Evolutionary conservation across 2,888 invertebrate species (phyloP).

Genomic region (Ischnura elegans): DNA sequence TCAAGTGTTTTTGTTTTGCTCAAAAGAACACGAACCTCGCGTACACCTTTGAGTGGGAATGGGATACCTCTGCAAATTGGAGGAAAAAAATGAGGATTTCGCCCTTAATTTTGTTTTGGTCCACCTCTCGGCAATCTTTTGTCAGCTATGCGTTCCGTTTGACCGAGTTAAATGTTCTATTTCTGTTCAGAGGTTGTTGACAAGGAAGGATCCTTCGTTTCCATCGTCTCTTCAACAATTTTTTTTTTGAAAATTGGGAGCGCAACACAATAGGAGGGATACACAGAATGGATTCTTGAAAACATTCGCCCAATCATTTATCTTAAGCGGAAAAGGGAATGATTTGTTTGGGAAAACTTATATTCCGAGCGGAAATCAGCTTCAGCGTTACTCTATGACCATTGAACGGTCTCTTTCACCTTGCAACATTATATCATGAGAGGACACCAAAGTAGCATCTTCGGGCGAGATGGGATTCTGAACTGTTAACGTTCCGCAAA

Average conservation of each 20-base stretch:
- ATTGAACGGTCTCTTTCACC: too few species aligned
- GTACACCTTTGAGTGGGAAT: not conserved
- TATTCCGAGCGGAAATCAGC: too few species aligned
- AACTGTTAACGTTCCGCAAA: too few species aligned
- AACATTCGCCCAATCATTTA: not conserved
- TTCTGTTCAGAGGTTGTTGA: constrained; percentile 11
- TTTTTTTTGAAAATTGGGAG: not conserved
- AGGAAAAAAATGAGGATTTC: not conserved
- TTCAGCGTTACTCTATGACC: too few species aligned
- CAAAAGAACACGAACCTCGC: not conserved
- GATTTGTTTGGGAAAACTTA: not conserved
- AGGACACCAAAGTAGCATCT: too few species aligned
- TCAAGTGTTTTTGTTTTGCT: not conserved
- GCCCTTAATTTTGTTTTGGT: not conserved
- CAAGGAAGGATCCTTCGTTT: not conserved
- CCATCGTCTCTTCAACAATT: not conserved
- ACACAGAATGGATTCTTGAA: not conserved
- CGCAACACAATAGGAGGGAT: not conserved
- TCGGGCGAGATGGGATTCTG: too few species aligned
- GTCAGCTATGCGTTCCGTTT: not conserved
- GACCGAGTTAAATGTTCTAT: not conserved
- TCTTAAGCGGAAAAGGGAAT: not conserved
- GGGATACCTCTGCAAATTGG: not conserved
- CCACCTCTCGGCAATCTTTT: not conserved
- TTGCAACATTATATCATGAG: too few species aligned